These are phyloP conservation scores for Spea bombifrons DNA, from an alignment of 2,113 vertebrate species.

Conservation along the genomic window DNA sequence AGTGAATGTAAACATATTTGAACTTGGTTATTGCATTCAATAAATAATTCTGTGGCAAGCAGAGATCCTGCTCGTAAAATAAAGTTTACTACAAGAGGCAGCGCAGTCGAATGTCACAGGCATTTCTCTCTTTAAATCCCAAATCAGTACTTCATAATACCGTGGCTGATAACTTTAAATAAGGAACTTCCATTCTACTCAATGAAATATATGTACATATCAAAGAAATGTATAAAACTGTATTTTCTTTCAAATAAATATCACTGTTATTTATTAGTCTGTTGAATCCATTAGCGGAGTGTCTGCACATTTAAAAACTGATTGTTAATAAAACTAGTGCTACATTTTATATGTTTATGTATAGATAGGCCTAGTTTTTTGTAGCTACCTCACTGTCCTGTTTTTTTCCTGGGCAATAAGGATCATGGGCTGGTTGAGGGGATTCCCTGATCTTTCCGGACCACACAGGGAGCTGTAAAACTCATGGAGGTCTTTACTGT, in stretches of 20 bases:
- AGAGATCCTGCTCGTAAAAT: conserved; percentile 23
- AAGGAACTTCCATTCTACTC: conserved; percentile 31
- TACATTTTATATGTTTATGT: no score
- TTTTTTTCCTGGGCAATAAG: no score
- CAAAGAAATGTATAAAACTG: conserved; percentile 11
- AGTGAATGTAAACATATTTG: conserved; percentile 40
- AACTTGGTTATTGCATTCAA: conserved; percentile 31
- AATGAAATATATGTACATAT: conserved; percentile 31
- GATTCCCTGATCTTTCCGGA: no score
- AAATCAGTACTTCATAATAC: conserved; percentile 14
- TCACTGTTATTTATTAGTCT: background rate
- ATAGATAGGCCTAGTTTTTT: no score
- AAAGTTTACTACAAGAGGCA: conserved; percentile 5
- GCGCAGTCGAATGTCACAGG: conserved; percentile 9
- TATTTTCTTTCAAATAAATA: background rate
- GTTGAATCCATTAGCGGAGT: background rate
- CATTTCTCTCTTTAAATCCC: conserved; percentile 15
- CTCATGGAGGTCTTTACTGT: no score
- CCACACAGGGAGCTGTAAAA: no score
- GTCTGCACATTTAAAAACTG: background rate
- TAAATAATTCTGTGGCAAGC: conserved; percentile 26
- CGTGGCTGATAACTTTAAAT: conserved; percentile 19
- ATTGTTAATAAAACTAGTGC: no score
- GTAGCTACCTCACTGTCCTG: no score
- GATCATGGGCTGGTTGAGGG: no score